Percentiles rank a stretch among this genome's conserved stretches.
phyloP scores from a whole-genome alignment of 2,888 invertebrate genomes.

The Nomada fucata region DNA sequence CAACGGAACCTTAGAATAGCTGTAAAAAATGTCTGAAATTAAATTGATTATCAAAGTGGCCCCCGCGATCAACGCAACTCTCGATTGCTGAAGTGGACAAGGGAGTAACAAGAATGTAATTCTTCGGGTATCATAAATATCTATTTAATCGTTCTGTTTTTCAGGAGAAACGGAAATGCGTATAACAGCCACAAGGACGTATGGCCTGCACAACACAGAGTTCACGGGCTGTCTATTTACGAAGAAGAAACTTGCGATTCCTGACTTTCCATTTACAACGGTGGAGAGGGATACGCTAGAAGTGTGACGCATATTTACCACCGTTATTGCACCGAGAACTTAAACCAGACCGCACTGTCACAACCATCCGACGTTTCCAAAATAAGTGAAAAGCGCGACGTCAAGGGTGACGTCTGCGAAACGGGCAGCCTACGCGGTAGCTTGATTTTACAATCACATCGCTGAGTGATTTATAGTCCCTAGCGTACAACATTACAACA shows the following conservation, averaged over 20 bases:
- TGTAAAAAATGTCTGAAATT: no score
- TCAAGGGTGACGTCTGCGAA: constrained; percentile 3
- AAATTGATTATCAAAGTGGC: no score
- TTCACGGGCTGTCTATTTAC: constrained; percentile 31
- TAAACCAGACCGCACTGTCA: constrained; percentile 67
- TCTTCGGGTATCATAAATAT: no score
- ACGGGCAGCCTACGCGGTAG: background rate
- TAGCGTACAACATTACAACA: background rate
- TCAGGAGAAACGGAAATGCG: constrained; percentile 23
- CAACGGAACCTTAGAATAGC: no score
- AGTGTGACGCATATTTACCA: constrained; percentile 56
- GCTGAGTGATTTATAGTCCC: constrained; percentile 8
- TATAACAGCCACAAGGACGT: constrained; percentile 58
- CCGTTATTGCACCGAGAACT: constrained; percentile 41
- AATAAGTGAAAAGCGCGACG: constrained; percentile 61
- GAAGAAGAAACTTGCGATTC: constrained; percentile 55
- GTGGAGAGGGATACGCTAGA: constrained; percentile 30
- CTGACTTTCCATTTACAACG: constrained; percentile 59
- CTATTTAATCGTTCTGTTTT: background rate
- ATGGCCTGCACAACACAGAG: constrained; percentile 18
- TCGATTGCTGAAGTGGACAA: no score
- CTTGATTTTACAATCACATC: background rate
- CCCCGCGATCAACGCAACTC: no score
- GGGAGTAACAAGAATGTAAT: no score
- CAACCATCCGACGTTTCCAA: constrained; percentile 58